phyloP scores from a whole-genome alignment of 2,113 vertebrate genomes.

The Odocoileus virginianus region DNA sequence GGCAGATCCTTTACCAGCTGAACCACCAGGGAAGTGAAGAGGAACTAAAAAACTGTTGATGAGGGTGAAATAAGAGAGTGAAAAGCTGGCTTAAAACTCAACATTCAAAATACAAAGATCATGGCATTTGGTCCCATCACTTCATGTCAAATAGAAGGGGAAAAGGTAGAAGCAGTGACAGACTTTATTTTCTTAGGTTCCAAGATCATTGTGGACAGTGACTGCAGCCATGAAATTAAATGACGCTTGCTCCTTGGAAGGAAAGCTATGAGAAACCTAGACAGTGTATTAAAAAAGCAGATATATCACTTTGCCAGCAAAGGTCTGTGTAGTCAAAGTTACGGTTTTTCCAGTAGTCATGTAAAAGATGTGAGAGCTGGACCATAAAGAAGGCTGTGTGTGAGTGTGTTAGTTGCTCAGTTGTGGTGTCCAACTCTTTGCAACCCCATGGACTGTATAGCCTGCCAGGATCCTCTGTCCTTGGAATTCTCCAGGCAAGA shows the following conservation, averaged over 20 bases:
- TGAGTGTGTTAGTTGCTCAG: not conserved
- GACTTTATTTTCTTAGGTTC: not conserved
- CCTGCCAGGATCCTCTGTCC: not conserved
- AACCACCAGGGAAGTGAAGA: not conserved
- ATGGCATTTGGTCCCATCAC: not conserved
- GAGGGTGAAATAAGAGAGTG: not conserved
- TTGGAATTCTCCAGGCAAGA: not conserved
- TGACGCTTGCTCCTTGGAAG: not conserved
- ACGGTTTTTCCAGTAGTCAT: not conserved
- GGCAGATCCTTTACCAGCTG: not conserved
- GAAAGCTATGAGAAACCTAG: not conserved
- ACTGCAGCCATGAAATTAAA: not conserved
- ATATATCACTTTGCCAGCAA: not conserved
- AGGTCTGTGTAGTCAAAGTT: not conserved
- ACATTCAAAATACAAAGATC: not conserved
- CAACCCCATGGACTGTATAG: not conserved
- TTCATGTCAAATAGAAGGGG: not conserved
- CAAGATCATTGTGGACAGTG: not conserved
- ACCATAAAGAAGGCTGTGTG: not conserved
- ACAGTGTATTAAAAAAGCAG: not conserved
- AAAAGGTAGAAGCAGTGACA: not conserved
- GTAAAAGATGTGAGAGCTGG: not conserved
- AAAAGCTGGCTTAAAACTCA: not conserved
- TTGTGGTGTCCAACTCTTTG: not conserved
- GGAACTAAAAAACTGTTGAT: not conserved